These are phyloP conservation scores for Eupeodes corollae DNA, from an alignment of 1,140 invertebrate genomes.

Conservation along the genomic window DNA sequence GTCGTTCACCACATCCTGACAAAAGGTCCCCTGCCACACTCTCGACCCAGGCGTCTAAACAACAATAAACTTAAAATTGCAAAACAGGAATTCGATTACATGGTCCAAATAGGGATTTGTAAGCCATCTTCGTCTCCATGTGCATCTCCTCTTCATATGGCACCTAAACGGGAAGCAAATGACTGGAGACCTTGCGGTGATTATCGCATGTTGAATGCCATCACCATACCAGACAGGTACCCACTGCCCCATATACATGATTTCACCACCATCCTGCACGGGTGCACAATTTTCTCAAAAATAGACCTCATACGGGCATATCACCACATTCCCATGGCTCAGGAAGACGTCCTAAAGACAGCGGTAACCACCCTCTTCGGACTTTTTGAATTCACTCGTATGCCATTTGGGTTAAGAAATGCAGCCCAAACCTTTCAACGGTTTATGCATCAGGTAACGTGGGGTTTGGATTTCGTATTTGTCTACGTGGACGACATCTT, in stretches of 20 bases:
- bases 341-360: constrained; percentile 28
- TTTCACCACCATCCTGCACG: too few relatives aligned
- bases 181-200: constrained; percentile 36
- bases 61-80: constrained; percentile 20
- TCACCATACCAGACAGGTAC: too few relatives aligned
- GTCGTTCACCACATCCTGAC: constrained; percentile 11
- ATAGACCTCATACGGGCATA: too few relatives aligned
- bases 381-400: constrained; percentile 32
- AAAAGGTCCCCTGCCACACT: constrained; percentile 18
- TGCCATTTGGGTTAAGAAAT: constrained; percentile 35
- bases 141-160: constrained; percentile 38
- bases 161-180: constrained; percentile 24
- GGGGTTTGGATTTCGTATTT: constrained; percentile 28
- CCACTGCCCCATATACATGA: too few relatives aligned
- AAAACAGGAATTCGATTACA: constrained; percentile 12
- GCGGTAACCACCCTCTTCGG: constrained; percentile 31
- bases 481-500: constrained; percentile 41
- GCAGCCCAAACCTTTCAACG: constrained; percentile 38
- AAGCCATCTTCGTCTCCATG: constrained; percentile 34
- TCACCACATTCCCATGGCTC: constrained; percentile 35
- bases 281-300: too few relatives aligned
- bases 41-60: constrained; percentile 24
- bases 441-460: constrained; percentile 37
- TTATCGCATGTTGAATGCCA: constrained; percentile 36
- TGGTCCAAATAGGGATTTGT: too few relatives aligned